Percentiles rank a stretch among this genome's conserved stretches.
Evolutionary conservation across 2,888 invertebrate species (phyloP).

Genomic region (Antheraea yamamai): DNA sequence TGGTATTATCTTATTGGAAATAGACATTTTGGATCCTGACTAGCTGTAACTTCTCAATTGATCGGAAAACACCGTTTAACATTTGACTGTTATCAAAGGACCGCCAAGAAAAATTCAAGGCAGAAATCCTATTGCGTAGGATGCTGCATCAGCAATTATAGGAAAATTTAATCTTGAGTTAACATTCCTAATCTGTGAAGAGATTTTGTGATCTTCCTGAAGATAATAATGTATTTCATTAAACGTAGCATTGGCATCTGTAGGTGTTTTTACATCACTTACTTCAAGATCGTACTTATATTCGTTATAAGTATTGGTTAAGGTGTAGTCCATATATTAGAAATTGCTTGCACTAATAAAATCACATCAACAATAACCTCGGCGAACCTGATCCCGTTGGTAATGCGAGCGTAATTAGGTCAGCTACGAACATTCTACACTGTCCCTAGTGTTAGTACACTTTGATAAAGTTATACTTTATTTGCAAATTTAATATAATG

Average conservation of each 20-base stretch:
- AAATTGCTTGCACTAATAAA: background rate
- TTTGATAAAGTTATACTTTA: background rate
- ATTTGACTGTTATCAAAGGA: no score
- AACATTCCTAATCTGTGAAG: no score
- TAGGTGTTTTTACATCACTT: background rate
- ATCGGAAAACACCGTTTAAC: no score
- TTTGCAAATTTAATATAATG: background rate
- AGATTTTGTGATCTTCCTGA: no score
- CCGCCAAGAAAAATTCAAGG: no score
- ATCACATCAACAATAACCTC: background rate
- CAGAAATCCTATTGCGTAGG: no score
- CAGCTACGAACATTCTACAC: background rate
- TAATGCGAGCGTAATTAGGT: background rate
- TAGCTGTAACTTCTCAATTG: no score
- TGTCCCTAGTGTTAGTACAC: background rate
- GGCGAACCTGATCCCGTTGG: background rate
- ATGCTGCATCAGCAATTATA: no score
- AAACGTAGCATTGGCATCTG: background rate
- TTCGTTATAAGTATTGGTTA: background rate
- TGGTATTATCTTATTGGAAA: no score
- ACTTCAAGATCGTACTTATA: background rate
- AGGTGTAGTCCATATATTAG: background rate
- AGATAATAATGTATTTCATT: no score
- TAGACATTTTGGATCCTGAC: no score
- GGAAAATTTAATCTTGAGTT: no score